Base-by-base conservation (phyloP, 2,888 invertebrate species). In the Spialia ferax region DNA sequence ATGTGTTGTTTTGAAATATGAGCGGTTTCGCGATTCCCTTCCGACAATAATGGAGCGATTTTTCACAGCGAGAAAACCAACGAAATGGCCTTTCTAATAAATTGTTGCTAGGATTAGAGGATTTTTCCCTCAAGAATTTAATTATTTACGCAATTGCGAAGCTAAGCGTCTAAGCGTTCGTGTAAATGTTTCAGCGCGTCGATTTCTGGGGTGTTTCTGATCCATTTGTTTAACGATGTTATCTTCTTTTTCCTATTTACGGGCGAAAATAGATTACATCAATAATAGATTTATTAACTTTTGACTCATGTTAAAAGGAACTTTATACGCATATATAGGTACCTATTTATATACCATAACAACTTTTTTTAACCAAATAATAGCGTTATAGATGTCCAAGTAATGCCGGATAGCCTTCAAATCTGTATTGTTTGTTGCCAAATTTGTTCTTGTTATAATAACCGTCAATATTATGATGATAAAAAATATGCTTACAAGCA, bases 1-100 rank as follows among this genome's bases (percentile, higher is more conserved):
- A 92, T 87, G 91, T 89, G 91, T 87, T 91, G 85, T 89, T 91
- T 89, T 91, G 91, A 91, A 91, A 89, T 90, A 91, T 82, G 89
- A 86, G 80, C 84, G 71, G 72, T 71, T 79, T 81, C 79, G 78
- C 79, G 78, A 78, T 80, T 81, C 81, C 82, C 85, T 82, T 81
- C 75, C 75, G 75, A 73, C 76, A 72, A 79, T 89, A 90, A 90
- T 91, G 84, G 87, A 78, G 74, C 86, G 84, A 92, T 92, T 93
- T 92, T 91, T 93, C 91, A 89, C 84, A 77, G 82, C 80, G 82
- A 52, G 23, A 81, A 85, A 89, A 86, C 85, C 80, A 85, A 80
- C 82, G 86, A 90, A 87, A 87, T 79, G 79, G 81, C 82, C 80
- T 85, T 84, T 80, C 82, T 83, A 84, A 88, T 87, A 89, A 86